phyloP scores from a whole-genome alignment of 2,888 invertebrate species.

The Harmothoe impar region DNA sequence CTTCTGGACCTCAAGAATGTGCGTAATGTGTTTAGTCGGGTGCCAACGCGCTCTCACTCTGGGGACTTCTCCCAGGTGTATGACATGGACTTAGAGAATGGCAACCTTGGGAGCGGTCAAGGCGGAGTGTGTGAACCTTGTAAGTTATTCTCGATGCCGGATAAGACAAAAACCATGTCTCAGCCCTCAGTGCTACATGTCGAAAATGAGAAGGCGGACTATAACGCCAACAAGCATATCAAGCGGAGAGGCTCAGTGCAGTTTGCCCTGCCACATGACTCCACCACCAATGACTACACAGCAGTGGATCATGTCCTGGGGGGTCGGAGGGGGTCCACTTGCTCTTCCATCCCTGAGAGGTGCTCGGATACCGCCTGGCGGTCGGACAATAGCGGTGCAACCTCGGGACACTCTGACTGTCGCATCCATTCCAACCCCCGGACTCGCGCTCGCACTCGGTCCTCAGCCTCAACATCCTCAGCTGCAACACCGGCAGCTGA shows the following conservation, averaged over 20 bases:
- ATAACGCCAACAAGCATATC: conserved; percentile 31
- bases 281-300: not conserved
- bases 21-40: conserved; percentile 31
- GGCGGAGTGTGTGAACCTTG: conserved; percentile 2
- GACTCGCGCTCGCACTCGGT: not conserved
- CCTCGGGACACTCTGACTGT: not conserved
- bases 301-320: not conserved
- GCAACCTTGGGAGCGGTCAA: conserved; percentile 6
- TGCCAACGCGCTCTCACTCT: conserved; percentile 23
- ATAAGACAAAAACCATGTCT: conserved; percentile 42
- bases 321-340: not conserved
- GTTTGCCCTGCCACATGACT: not conserved
- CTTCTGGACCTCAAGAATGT: conserved; percentile 40
- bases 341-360: conserved; percentile 30
- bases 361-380: conserved; percentile 4
- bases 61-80: conserved; percentile 6
- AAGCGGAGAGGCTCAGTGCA: conserved; percentile 51
- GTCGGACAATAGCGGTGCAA: conserved; percentile 8
- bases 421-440: conserved; percentile 50
- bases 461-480: conserved; percentile 3
- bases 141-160: conserved; percentile 40
- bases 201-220: conserved; percentile 47
- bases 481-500: not conserved
- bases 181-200: conserved; percentile 56
- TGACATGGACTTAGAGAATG: conserved; percentile 56